Percentiles rank a stretch among this genome's conserved stretches.
phyloP scores from a whole-genome alignment of 2,113 vertebrate genomes.

The Regulus satrapa region DNA sequence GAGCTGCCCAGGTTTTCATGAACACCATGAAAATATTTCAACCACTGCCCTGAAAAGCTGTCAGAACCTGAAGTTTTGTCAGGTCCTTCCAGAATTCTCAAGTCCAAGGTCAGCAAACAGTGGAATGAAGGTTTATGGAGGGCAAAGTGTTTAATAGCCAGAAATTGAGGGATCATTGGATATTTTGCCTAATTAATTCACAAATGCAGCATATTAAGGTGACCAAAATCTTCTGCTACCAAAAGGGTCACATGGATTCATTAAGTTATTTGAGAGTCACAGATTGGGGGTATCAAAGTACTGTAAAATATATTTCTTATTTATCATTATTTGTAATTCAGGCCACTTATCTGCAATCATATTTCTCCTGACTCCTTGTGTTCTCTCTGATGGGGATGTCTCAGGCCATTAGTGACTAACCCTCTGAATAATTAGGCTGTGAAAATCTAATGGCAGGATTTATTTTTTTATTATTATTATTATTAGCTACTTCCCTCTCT shows the following conservation, averaged over 20 bases:
- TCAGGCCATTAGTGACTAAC: slow-evolving; percentile 49
- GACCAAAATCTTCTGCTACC: not conserved
- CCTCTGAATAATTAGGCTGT: slow-evolving; percentile 43
- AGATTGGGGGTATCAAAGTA: not conserved
- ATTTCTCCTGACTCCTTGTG: not conserved
- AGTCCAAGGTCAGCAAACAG: not conserved
- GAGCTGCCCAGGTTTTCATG: not conserved
- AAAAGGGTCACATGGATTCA: not conserved
- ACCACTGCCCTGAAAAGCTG: not conserved
- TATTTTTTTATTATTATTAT: slow-evolving; percentile 24
- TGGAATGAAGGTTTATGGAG: not conserved
- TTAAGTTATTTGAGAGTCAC: not conserved
- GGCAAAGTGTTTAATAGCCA: not conserved
- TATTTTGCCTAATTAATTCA: not conserved
- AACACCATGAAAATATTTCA: not conserved
- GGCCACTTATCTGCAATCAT: slow-evolving; percentile 9
- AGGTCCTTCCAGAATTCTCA: not conserved
- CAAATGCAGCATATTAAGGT: not conserved
- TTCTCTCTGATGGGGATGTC: slow-evolving; percentile 26
- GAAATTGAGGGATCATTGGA: not conserved
- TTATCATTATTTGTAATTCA: not conserved
- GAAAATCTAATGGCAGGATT: slow-evolving; percentile 13
- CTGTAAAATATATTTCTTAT: not conserved
- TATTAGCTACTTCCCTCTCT: not conserved
- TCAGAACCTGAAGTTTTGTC: not conserved